Base-by-base conservation (phyloP, 2,888 invertebrate genomes). In the Leptodirus hochenwartii region DNA sequence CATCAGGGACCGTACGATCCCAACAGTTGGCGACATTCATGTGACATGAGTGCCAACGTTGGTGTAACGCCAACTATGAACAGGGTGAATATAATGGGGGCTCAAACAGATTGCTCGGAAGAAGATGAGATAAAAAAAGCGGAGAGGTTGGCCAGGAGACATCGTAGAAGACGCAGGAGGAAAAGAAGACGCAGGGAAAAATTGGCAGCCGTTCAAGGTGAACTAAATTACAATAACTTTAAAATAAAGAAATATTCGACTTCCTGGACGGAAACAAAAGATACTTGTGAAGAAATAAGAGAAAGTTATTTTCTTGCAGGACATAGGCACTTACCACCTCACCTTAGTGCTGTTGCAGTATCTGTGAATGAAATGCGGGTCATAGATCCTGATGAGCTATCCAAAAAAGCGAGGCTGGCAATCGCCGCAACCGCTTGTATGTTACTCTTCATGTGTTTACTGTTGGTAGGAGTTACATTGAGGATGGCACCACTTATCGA, bases 401-500 rank as follows among this genome's bases (percentile, higher is more conserved):
- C 84, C 1, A 72, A 78, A 32, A 66, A 82, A 31, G 85, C 85
- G 17, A 70, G 84, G 40, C 85, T 85, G 71, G 85, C 87, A 29
- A 87, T 90, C 53, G 81, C 87, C 54, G 78, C 82, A 45, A 87
- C 88, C 24, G 88, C 88, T 36, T 82, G 82, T 48, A 62, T 88
- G 37, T 62, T 90, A 39, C 69, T 90, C 34, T 71, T 85, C 48
- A 80, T 88, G 62, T 87, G 88, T 56, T 68, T 91, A 44, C 64
- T 90, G 39, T 62, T 91, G 35, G 88, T 91, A 16, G 90, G 88
- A 10, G 79, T 90, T 32, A 90, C 90, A 4, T 62, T 91, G 16
- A 65, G 88, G 38, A 87, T 91, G 85, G 88, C 90, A 9, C 90
- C 90, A 8, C 76, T 90, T 41, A 91, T 91, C 47, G 90, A 91